A percentile compares a stretch with the other conserved stretches of the same genome.
phyloP scores from a whole-genome alignment of 1,140 invertebrate species.

The Cotesia vestalis region DNA sequence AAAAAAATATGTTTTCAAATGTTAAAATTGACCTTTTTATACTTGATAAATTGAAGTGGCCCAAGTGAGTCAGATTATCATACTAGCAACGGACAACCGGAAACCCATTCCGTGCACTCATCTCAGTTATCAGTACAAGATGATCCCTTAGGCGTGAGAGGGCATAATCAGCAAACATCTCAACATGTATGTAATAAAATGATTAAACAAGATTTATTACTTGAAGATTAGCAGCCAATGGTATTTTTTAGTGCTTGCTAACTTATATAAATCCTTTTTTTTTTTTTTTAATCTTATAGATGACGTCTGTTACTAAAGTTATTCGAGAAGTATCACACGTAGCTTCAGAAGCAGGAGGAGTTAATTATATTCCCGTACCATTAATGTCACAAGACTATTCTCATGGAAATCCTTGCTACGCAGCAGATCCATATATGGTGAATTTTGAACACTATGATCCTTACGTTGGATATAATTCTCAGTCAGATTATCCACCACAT shows the following conservation, averaged over 20 bases:
- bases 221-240: no score
- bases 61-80: constrained; percentile 65
- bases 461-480: constrained; percentile 60
- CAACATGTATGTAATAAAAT: constrained; percentile 65
- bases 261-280: no score
- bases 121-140: constrained; percentile 68
- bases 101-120: constrained; percentile 69
- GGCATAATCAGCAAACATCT: constrained; percentile 70
- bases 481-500: constrained; percentile 62
- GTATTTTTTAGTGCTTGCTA: no score
- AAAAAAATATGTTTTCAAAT: background rate
- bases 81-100: constrained; percentile 69
- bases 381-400: constrained; percentile 64
- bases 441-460: constrained; percentile 64
- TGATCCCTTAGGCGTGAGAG: constrained; percentile 67
- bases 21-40: constrained; percentile 9
- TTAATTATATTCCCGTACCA: constrained; percentile 64
- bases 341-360: constrained; percentile 70
- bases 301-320: constrained; percentile 74
- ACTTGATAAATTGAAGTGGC: constrained; percentile 51
- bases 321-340: constrained; percentile 74
- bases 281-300: constrained; percentile 50
- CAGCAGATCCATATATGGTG: constrained; percentile 64
- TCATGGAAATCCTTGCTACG: constrained; percentile 59
- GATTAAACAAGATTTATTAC: background rate